Conservation (phyloP, 2,113 vertebrate species). For the Semnornis frantzii region DNA sequence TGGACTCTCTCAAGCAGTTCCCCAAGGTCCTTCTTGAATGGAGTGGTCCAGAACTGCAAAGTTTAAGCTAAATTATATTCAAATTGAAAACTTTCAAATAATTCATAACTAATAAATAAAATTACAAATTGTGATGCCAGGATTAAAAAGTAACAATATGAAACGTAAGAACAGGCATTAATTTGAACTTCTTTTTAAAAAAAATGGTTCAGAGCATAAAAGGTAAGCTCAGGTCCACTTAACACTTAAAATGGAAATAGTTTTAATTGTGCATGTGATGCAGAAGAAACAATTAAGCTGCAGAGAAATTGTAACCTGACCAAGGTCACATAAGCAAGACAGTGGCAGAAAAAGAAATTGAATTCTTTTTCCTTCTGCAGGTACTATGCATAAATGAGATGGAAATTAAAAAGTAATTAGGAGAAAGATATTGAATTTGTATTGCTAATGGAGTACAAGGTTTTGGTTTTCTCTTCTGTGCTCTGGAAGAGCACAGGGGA, state of each 20-base stretch:
- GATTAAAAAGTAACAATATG: not conserved
- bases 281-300: slow-evolving; percentile 32
- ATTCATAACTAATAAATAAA: not conserved
- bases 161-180: not conserved
- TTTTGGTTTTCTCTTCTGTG: not conserved
- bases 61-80: not conserved
- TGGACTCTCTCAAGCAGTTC: too few species aligned
- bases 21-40: too few species aligned
- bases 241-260: not conserved
- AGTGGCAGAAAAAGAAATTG: not conserved
- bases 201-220: not conserved
- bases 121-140: not conserved
- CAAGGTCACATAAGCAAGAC: slow-evolving; percentile 24
- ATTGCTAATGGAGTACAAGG: not conserved
- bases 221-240: not conserved
- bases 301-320: not conserved
- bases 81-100: not conserved
- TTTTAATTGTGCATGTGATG: slow-evolving; percentile 13
- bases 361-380: not conserved
- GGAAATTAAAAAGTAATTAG: slow-evolving; percentile 41
- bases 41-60: not conserved
- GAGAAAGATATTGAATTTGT: slow-evolving; percentile 27
- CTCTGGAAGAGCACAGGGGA: not conserved
- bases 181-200: not conserved
- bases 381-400: not conserved